These are phyloP conservation scores for Otolemur garnettii DNA, from an alignment of 2,113 vertebrate genomes.

Conservation along the genomic window DNA sequence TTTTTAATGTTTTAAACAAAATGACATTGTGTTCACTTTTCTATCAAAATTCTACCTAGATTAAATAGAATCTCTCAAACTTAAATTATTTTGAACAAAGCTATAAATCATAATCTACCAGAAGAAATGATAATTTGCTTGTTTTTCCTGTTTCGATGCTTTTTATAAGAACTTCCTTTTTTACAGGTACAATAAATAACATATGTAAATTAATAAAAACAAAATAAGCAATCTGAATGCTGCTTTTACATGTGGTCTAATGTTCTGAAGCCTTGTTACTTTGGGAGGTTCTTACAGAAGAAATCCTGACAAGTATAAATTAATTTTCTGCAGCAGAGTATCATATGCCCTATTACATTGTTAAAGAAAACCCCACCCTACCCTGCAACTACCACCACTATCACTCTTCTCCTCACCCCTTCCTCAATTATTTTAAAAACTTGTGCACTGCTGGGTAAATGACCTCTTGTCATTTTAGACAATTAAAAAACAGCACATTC, in stretches of 20 bases:
- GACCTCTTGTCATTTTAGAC: not conserved
- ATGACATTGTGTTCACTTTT: conserved; percentile 6
- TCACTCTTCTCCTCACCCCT: too few species aligned
- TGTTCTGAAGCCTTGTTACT: not conserved
- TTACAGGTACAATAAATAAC: conserved; percentile 53
- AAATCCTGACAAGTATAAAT: not conserved
- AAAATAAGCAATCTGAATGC: conserved; percentile 13
- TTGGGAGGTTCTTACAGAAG: not conserved
- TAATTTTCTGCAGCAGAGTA: not conserved
- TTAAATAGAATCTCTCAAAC: conserved; percentile 53
- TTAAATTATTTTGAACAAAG: conserved; percentile 58
- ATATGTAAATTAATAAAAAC: conserved; percentile 70
- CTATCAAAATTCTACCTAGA: conserved; percentile 40
- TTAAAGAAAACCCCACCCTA: not conserved
- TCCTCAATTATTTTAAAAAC: not conserved
- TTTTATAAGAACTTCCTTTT: conserved; percentile 75
- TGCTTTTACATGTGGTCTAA: conserved; percentile 5
- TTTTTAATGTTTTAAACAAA: conserved; percentile 52
- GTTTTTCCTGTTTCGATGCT: conserved; percentile 62
- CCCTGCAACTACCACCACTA: not conserved
- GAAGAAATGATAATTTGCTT: conserved; percentile 65
- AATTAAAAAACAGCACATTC: conserved; percentile 38
- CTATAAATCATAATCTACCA: conserved; percentile 50
- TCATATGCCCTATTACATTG: not conserved
- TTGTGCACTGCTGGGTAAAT: not conserved